Base-by-base conservation (phyloP, 2,888 invertebrate genomes). In the Chrysina gloriosa region DNA sequence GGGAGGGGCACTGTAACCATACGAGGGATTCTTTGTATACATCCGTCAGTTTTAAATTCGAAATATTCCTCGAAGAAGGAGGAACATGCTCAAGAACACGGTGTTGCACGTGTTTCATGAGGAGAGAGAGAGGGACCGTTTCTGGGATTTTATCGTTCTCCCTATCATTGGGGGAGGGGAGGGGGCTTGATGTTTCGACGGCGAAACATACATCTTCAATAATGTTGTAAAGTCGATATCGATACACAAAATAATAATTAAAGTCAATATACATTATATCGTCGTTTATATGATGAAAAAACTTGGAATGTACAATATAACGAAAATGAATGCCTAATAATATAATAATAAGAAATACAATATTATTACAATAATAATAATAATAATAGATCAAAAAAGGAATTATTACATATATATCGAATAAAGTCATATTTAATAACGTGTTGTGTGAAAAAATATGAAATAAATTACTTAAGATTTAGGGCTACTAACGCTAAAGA, bases 301-400 rank as follows among this genome's bases (percentile, higher is more conserved):
- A 71, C 68, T 71, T 81, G 80, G 80, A 80, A 81, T 81, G 81
- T 80, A 79, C 76, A 75, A 74, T 73, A 61, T 19, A 61, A 61
- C 39, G 58, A 73, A 75, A 73, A 73, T 71, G 75, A 74, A 74
- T 75, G 75, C 75, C 75, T 75, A 73, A 71, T 66, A 63, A 25
- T 70, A 69, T 21, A 68, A 14, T 50, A 47, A 45, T 63, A 47
- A 52, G 31, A 52, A 52, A 19, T 52, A 52, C 73, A 73, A 69
- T 68, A 65, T 67, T 64, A 56, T 70, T 63, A 70, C 63, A 70
- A 36, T 36, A 36, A 11, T 21, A n/a, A 48, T 48, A 29, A 52
- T 16, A 52, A 29, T 52, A 52, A 52, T 52, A 52, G 27, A 52
- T 52, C 31, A 25, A 65, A 63, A 36, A 31, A 50, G 70, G 68